Evolutionary conservation across 2,113 vertebrate species (phyloP).

Genomic region (Romanogobio albipinnatus): DNA sequence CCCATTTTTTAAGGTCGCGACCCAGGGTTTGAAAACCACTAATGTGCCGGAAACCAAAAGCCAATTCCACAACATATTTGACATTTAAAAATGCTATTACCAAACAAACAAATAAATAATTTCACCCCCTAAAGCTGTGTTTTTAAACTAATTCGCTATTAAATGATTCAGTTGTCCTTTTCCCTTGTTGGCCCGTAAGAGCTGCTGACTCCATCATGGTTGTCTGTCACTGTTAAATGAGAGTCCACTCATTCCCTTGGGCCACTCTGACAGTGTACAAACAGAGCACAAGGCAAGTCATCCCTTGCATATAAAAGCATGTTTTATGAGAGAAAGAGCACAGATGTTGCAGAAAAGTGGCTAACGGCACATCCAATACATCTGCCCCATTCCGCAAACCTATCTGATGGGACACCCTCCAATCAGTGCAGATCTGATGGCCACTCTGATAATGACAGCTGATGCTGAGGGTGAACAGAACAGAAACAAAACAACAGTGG

Average conservation of each 20-base stretch:
- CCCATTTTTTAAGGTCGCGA: too few relatives aligned
- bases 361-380: neutral
- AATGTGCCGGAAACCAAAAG: neutral
- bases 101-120: neutral
- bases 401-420: neutral
- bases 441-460: neutral
- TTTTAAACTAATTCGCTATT: conserved; percentile 37
- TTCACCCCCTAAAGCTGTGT: neutral
- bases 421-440: neutral
- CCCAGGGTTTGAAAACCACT: too few relatives aligned
- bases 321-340: conserved; percentile 13
- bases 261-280: conserved; percentile 33
- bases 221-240: conserved; percentile 44
- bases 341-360: conserved; percentile 15
- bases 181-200: conserved; percentile 33
- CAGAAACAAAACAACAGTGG: neutral
- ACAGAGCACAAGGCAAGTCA: conserved; percentile 15
- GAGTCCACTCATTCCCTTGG: conserved; percentile 37
- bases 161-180: conserved; percentile 46
- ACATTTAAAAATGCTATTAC: neutral
- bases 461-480: neutral
- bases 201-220: conserved; percentile 38
- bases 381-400: conserved; percentile 20
- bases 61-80: neutral
- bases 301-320: neutral